Evolutionary conservation across 2,113 vertebrate species (phyloP).

Genomic region (Leiothrix lutea): DNA sequence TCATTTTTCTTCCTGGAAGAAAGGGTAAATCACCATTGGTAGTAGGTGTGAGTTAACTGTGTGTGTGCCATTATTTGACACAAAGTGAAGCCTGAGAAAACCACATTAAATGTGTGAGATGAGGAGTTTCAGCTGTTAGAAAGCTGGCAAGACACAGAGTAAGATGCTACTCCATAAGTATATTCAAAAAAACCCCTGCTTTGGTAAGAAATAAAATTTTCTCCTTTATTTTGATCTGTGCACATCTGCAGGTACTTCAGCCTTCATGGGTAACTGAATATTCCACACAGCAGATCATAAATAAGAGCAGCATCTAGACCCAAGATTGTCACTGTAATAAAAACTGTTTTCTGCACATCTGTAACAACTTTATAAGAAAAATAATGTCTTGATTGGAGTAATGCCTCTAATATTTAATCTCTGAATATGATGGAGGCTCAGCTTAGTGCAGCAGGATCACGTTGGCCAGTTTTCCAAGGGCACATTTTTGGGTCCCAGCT

Average conservation of each 20-base stretch:
- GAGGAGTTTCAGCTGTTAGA: not conserved
- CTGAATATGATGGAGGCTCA: not conserved
- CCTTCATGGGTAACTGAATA: not conserved
- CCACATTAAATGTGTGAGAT: not conserved
- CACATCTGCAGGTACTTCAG: not conserved
- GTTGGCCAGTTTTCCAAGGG: not conserved
- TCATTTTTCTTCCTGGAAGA: not conserved
- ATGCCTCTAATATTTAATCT: not conserved
- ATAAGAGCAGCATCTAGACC: not conserved
- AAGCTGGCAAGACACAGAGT: not conserved
- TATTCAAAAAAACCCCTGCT: not conserved
- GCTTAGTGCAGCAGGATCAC: not conserved
- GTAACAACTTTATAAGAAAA: not conserved
- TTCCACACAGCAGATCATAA: not conserved
- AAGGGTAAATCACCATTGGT: not conserved
- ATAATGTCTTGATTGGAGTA: not conserved
- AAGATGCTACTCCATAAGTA: not conserved
- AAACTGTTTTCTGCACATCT: not conserved
- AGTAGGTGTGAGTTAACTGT: not conserved
- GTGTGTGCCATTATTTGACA: not conserved
- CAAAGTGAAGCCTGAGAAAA: not conserved
- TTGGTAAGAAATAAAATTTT: not conserved
- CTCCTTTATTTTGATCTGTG: not conserved
- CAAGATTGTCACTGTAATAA: not conserved
- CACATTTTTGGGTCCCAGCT: not conserved